Conservation (phyloP, 2,888 invertebrate genomes). For the Darwinula stevensoni region DNA sequence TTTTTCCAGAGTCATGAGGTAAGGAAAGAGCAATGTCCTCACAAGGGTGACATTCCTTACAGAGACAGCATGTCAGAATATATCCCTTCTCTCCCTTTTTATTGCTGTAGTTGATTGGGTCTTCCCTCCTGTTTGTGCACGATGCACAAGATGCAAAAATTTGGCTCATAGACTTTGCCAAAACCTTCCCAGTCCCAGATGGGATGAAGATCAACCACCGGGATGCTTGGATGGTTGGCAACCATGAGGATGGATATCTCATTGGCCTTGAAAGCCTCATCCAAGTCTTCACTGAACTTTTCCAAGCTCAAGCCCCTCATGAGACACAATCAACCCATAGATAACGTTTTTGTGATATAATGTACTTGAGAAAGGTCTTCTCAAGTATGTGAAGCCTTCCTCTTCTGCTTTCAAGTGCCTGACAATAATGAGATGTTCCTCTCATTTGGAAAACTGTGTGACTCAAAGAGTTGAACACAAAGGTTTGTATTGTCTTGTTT, state of each 20-base stretch:
- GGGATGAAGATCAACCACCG: conserved; percentile 19
- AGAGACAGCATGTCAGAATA: too few species aligned
- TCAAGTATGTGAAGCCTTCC: too few species aligned
- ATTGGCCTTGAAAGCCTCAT: conserved; percentile 72
- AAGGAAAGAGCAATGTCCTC: too few species aligned
- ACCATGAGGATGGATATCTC: conserved; percentile 84
- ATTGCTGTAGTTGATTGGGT: conserved; percentile 59
- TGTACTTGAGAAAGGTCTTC: too few species aligned
- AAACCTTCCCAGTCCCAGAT: conserved; percentile 52
- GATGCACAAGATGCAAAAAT: conserved; percentile 59
- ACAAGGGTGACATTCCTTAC: too few species aligned
- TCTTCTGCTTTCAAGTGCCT: too few species aligned
- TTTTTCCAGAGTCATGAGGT: conserved; percentile 75
- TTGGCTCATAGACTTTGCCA: conserved; percentile 96
- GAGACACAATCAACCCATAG: not conserved
- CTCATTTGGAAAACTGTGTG: too few species aligned
- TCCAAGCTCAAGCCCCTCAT: not conserved
- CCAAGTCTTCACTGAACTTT: conserved; percentile 29
- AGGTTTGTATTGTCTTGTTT: too few species aligned
- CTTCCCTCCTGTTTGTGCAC: conserved; percentile 78
- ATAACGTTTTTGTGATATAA: too few species aligned
- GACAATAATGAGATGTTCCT: too few species aligned
- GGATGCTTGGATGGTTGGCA: conserved; percentile 30
- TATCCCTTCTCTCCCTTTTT: too few species aligned
- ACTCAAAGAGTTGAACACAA: too few species aligned